Evolutionary conservation across 2,888 invertebrate genomes (phyloP), one percentile per base, ranked within the genome.

Genomic region (Gryllus longicercus): DNA sequence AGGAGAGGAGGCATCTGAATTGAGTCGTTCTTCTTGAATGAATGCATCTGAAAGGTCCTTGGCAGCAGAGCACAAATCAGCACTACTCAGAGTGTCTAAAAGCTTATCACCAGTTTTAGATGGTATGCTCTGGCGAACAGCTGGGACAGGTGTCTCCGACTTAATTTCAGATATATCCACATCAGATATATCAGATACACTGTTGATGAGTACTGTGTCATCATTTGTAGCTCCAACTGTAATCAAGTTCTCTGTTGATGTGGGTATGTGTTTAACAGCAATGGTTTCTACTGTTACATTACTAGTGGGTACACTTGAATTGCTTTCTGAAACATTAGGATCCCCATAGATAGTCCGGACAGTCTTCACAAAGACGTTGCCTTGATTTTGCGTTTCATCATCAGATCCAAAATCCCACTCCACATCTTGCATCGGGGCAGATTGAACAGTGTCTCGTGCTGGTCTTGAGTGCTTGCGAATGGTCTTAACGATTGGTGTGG

Each of bases 401-500:
- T 81, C 81, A 18, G 78, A 80, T 38, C 80, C 80, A 76, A 82
- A 82, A 79, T 82, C 82, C 81, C 82, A 82, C 79, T 82, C 79
- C 51, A 81, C 81, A 79, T 82, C 80, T 25, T 82, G 80, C 50
- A 77, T 14, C 12, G 51, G 49, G n/a, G 79, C 23, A 14, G 77
- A 12, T 25, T 51, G 76, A 38, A 51, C 14, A 16, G 80, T 74
- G 38, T 77, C 77, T 23, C 50, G 51, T n/a, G 51, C 38, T 49
- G 79, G 16, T 51, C 79, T 75, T 2, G 78, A 79, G n/a, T 63
- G 49, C 50, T 78, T 80, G 76, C 76, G 79, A 75, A 77, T 75
- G 79, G 81, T 51, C 74, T 82, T 80, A 75, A 78, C 38, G 18
- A 23, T 76, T 23, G 74, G 81, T 63, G 79, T 49, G 10, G 80